Evolutionary conservation across 2,797 vertebrate species (phyloP).

Genomic region (Falco novaeseelandiae): DNA sequence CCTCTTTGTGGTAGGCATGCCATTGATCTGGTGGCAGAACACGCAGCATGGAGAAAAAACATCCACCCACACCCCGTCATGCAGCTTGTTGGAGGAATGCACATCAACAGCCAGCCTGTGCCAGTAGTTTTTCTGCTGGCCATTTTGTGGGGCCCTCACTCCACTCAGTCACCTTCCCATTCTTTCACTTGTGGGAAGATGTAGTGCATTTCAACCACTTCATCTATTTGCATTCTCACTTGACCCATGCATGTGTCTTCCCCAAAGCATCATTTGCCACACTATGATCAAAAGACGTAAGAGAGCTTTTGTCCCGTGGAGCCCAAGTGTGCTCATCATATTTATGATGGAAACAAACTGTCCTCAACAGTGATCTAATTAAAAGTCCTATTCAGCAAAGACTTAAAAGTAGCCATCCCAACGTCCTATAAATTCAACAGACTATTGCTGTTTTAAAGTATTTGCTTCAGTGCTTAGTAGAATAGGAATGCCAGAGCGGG

Average conservation of each 20-base stretch:
- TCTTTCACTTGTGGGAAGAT: neutral
- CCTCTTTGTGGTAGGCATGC: no score
- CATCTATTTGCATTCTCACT: neutral
- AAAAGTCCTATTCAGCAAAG: neutral
- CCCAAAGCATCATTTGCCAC: neutral
- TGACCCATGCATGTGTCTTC: neutral
- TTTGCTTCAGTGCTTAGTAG: neutral
- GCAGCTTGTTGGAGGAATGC: neutral
- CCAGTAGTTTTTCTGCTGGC: neutral
- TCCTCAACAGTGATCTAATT: neutral
- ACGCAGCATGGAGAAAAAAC: fast-evolving
- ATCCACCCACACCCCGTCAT: neutral
- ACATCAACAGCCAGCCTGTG: neutral
- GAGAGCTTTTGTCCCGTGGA: neutral
- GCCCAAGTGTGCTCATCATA: fast-evolving
- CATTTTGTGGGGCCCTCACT: fast-evolving
- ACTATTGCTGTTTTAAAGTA: neutral
- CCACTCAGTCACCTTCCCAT: neutral
- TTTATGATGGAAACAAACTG: neutral
- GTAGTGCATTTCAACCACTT: neutral
- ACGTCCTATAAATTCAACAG: neutral
- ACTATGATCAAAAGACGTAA: neutral
- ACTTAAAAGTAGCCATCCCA: neutral
- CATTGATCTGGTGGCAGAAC: neutral
- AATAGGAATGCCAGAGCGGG: neutral